Conservation (phyloP, 2,888 invertebrate species). For the Schizaphis graminum region DNA sequence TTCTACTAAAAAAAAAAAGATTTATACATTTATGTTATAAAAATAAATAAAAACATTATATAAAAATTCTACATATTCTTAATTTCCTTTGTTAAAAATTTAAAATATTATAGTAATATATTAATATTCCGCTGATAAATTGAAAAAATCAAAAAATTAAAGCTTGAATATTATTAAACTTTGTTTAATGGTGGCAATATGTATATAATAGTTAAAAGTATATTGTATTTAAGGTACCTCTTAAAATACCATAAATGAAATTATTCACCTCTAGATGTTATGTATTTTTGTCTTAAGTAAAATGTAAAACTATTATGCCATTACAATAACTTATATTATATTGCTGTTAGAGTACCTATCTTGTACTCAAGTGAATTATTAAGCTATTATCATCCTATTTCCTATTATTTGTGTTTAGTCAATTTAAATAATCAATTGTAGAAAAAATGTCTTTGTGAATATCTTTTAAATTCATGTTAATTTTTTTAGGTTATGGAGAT, state of each 20-base stretch:
- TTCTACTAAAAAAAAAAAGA: not conserved
- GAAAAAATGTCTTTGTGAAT: not conserved
- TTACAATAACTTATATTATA: not conserved
- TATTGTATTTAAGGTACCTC: not conserved
- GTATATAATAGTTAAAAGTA: not conserved
- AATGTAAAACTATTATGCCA: not conserved
- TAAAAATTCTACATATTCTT: not conserved
- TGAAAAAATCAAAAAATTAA: not conserved
- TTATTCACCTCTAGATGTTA: not conserved
- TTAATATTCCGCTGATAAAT: not conserved
- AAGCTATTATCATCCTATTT: not conserved
- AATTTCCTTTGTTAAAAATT: not conserved
- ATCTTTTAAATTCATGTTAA: not conserved
- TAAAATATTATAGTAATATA: not conserved
- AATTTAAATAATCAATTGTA: not conserved
- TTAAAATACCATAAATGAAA: not conserved
- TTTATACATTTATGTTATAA: not conserved
- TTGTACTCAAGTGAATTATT: not conserved
- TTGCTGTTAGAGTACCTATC: not conserved
- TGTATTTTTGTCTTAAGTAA: not conserved
- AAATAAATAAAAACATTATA: not conserved
- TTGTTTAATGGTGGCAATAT: not conserved
- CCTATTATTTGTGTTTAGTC: not conserved
- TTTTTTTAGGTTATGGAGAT: constrained; percentile 81
- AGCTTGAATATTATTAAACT: not conserved